These are phyloP conservation scores for Calameuta idolon DNA, from an alignment of 2,888 invertebrate genomes.

Conservation along the genomic window DNA sequence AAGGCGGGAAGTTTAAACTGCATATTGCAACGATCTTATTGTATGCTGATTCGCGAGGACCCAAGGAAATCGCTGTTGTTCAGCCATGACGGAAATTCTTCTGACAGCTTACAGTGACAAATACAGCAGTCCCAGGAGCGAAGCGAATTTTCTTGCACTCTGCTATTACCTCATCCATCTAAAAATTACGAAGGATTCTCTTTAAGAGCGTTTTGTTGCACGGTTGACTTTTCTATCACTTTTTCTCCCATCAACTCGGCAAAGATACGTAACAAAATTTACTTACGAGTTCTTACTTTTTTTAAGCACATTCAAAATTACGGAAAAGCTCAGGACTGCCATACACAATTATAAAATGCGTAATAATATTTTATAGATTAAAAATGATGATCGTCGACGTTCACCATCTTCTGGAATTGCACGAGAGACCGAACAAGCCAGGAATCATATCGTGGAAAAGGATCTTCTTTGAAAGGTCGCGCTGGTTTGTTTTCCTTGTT, in stretches of 20 bases:
- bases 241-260: not conserved
- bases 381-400: not conserved
- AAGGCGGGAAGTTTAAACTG: not conserved
- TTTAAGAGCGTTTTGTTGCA: not conserved
- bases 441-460: not conserved
- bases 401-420: not conserved
- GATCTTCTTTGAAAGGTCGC: not conserved
- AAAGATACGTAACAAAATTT: not conserved
- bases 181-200: too few species aligned
- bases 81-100: too few species aligned
- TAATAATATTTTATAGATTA: not conserved
- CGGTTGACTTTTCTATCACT: not conserved
- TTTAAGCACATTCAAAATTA: not conserved
- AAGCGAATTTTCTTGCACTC: too few species aligned
- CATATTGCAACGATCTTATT: too few species aligned
- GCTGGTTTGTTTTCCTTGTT: not conserved
- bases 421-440: not conserved
- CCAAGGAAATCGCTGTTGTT: too few species aligned
- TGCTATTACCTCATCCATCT: too few species aligned
- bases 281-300: not conserved
- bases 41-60: too few species aligned
- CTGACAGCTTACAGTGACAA: too few species aligned
- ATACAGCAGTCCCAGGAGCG: too few species aligned
- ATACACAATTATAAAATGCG: not conserved
- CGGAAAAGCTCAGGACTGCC: not conserved